Evolutionary conservation across 1,140 invertebrate genomes (phyloP).

Genomic region (Eupeodes corollae): DNA sequence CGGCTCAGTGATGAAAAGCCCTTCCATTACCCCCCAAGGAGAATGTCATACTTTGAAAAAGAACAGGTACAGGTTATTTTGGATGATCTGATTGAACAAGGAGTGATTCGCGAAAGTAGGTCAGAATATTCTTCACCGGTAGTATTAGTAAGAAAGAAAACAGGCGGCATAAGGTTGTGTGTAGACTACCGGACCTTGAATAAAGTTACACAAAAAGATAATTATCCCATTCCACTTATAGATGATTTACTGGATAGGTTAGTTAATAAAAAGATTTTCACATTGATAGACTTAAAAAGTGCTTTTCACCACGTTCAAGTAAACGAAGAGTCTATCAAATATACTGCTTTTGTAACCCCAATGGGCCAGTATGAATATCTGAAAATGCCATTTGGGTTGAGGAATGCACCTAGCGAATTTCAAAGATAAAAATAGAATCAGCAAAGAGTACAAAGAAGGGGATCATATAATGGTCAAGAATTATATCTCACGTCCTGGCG

Average conservation of each 20-base stretch:
- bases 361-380: slow-evolving; percentile 14
- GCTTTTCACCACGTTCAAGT: slow-evolving; percentile 13
- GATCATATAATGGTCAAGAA: slow-evolving; percentile 17
- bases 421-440: slow-evolving; percentile 5
- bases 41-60: slow-evolving; percentile 11
- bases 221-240: slow-evolving; percentile 13
- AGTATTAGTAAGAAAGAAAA: slow-evolving; percentile 16
- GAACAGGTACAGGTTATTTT: slow-evolving; percentile 14
- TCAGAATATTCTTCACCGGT: slow-evolving; percentile 22
- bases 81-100: slow-evolving; percentile 11
- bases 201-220: slow-evolving; percentile 8
- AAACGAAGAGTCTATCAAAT: slow-evolving; percentile 9
- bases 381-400: slow-evolving; percentile 23
- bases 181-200: slow-evolving; percentile 13
- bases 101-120: slow-evolving; percentile 15
- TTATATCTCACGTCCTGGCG: slow-evolving; percentile 10
- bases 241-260: slow-evolving; percentile 7
- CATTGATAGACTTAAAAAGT: slow-evolving; percentile 8
- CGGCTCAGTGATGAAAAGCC: slow-evolving; percentile 6
- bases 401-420: slow-evolving; percentile 13
- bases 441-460: slow-evolving; percentile 9
- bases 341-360: slow-evolving; percentile 15
- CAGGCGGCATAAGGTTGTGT: slow-evolving; percentile 8
- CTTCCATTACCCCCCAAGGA: slow-evolving; percentile 11
- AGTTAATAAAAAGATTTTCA: slow-evolving; percentile 9